phyloP scores from a whole-genome alignment of 2,888 invertebrate genomes.

The Dynastes tityus region DNA sequence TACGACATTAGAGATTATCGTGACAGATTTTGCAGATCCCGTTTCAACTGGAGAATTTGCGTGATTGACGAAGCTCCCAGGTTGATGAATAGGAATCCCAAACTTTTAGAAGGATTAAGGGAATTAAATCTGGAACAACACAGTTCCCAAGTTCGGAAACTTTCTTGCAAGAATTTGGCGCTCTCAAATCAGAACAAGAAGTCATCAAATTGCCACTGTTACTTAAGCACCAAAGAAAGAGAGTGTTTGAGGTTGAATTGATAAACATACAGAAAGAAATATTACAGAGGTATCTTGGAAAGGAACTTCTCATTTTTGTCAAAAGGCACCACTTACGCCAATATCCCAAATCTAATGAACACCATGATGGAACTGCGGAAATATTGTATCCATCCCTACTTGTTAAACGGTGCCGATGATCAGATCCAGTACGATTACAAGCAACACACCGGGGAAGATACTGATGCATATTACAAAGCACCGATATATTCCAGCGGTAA shows the following conservation, averaged over 20 bases:
- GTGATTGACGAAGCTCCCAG: slow-evolving; percentile 99
- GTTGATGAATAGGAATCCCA: slow-evolving; percentile 98
- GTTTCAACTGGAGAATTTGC: slow-evolving; percentile 95
- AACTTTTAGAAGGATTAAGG: slow-evolving; percentile 93
- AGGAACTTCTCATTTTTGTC: slow-evolving; percentile 97
- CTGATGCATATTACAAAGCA: slow-evolving; percentile 91
- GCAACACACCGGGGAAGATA: slow-evolving; percentile 85
- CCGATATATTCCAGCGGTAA: slow-evolving; percentile 97
- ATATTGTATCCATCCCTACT: slow-evolving; percentile 99
- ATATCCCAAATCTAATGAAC: slow-evolving; percentile 99
- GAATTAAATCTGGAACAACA: slow-evolving; percentile 91
- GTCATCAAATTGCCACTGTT: slow-evolving; percentile 94
- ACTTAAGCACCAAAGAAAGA: slow-evolving; percentile 98
- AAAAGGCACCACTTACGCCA: slow-evolving; percentile 94
- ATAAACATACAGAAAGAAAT: slow-evolving; percentile 99
- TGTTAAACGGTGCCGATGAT: slow-evolving; percentile 98
- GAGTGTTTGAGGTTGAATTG: slow-evolving; percentile 97
- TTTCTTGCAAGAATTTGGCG: slow-evolving; percentile 97
- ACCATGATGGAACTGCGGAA: slow-evolving; percentile 99
- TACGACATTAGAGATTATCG: slow-evolving; percentile 99
- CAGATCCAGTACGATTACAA: slow-evolving; percentile 95
- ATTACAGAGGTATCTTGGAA: slow-evolving; percentile 98
- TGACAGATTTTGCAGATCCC: slow-evolving; percentile 97
- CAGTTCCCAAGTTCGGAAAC: slow-evolving; percentile 94
- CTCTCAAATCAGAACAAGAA: slow-evolving; percentile 95